Evolutionary conservation across 2,797 vertebrate genomes (phyloP).

Genomic region (Rhynchotus rufescens): DNA sequence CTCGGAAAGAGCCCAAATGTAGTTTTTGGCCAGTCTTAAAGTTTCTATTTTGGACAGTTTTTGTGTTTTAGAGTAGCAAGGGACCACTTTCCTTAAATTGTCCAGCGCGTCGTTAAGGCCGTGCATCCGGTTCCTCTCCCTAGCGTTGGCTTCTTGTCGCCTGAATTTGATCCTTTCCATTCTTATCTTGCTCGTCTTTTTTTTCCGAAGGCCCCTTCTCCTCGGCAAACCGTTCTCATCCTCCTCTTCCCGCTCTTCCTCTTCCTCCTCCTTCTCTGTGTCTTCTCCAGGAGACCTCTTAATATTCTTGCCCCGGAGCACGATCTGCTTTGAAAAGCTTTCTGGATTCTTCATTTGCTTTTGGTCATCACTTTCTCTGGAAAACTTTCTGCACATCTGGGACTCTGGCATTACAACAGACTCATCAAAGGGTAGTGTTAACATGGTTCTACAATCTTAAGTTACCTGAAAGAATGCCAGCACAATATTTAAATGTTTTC

Average conservation of each 20-base stretch:
- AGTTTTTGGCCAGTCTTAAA: slow-evolving; percentile 96
- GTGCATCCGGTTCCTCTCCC: slow-evolving; percentile 96
- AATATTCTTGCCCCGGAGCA: slow-evolving; percentile 83
- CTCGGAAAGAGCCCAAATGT: slow-evolving; percentile 99
- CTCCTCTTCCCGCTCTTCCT: slow-evolving; percentile 87
- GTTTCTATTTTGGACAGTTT: slow-evolving; percentile 99
- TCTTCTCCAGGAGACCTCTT: slow-evolving; percentile 87
- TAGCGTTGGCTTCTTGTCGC: slow-evolving; percentile 93
- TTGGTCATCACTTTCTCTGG: slow-evolving; percentile 88
- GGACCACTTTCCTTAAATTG: slow-evolving; percentile 97
- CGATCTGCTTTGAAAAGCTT: slow-evolving; percentile 82
- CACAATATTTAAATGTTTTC: slow-evolving; percentile 79
- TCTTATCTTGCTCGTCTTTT: slow-evolving; percentile 88
- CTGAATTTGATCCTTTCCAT: slow-evolving; percentile 91
- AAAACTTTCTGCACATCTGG: slow-evolving; percentile 92
- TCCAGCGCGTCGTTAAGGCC: slow-evolving; percentile 96
- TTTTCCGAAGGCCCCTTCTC: slow-evolving; percentile 92
- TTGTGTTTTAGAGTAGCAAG: slow-evolving; percentile 98
- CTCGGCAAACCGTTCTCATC: slow-evolving; percentile 90
- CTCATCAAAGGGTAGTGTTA: slow-evolving; percentile 97
- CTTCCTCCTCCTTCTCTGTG: slow-evolving; percentile 87
- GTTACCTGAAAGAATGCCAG: slow-evolving; percentile 83
- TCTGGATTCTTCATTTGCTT: slow-evolving; percentile 87
- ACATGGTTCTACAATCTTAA: slow-evolving; percentile 87
- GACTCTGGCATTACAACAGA: slow-evolving; percentile 93